Evolutionary conservation across 2,888 invertebrate genomes (phyloP).

Genomic region (Campopleginae sp.): DNA sequence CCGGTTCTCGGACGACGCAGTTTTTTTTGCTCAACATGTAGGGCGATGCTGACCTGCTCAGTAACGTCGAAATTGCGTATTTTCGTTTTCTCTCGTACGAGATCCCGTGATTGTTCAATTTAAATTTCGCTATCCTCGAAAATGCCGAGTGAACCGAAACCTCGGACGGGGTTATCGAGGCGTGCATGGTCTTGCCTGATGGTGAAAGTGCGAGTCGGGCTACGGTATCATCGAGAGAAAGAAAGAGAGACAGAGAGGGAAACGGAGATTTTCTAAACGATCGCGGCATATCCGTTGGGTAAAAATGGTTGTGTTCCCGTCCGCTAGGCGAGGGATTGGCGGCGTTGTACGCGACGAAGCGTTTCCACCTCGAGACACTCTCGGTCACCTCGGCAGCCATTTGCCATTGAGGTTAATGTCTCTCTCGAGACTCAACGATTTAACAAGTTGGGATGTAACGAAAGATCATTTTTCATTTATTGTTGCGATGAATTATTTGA

Average conservation of each 20-base stretch:
- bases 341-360: conserved; percentile 44
- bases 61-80: background rate
- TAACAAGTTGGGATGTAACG: background rate
- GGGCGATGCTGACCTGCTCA: background rate
- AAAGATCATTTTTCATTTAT: too few relatives aligned
- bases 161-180: conserved; percentile 32
- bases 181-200: conserved; percentile 28
- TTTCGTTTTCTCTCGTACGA: conserved; percentile 25
- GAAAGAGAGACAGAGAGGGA: conserved; percentile 45
- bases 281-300: conserved; percentile 74
- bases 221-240: conserved; percentile 30
- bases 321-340: conserved; percentile 41
- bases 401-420: conserved; percentile 56
- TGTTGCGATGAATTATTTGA: background rate
- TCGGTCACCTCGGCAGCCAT: conserved; percentile 66
- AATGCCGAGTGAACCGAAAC: conserved; percentile 34
- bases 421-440: conserved; percentile 35
- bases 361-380: conserved; percentile 54
- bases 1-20: background rate
- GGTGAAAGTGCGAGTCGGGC: conserved; percentile 78
- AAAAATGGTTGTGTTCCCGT: conserved; percentile 41
- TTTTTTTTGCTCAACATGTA: background rate
- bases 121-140: conserved; percentile 41
- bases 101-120: conserved; percentile 24
- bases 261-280: conserved; percentile 80